Evolutionary conservation across 2,888 invertebrate genomes (phyloP), one percentile per base, ranked within the genome.

Genomic region (Neelides folsomi): DNA sequence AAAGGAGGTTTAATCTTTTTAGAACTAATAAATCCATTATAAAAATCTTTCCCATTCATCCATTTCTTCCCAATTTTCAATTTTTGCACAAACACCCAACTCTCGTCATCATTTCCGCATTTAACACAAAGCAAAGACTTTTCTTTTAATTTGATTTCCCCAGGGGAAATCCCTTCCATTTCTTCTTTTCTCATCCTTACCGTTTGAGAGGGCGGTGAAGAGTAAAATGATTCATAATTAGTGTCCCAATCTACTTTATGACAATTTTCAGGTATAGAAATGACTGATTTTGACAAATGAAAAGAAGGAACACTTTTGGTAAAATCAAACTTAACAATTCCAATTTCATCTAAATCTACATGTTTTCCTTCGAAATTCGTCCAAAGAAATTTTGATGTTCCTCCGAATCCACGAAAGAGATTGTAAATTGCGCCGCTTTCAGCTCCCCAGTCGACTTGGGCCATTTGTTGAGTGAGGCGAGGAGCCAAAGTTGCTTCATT

Each of bases 31-130:
- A 81, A 92, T 8, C 92, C 92, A 74, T 89, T 89, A 70, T 80
- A 80, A 73, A 94, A 94, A 68, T 88, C 87, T 63, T 71, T 66
- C 2, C 88, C 85, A 47, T 75, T 77, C 78, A 92, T 86, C 64
- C 77, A 73, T 68, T 77, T 81, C 68, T 78, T 82, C 60, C 79
- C 73, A 53, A 88, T 70, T 66, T 79, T 76, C 51, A 89, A 61
- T 62, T 76, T 75, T 60, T 72, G 73, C 52, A 86, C 77, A 68
- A 78, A 77, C 54, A 89, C 71, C 72, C 77, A 81, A 18, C 15
- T 49, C 13, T 35, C n/a, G 19, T 42, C 44, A 34, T 44, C 45
- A 51, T 47, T 44, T 9, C 41, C 41, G 39, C 63, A 63, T 42
- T 54, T 54, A 10, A 63, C 52, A 43, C 48, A 53, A 8, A 63